These are phyloP conservation scores for Drosophila kikkawai DNA, from an alignment of 1,140 invertebrate genomes.

Conservation along the genomic window DNA sequence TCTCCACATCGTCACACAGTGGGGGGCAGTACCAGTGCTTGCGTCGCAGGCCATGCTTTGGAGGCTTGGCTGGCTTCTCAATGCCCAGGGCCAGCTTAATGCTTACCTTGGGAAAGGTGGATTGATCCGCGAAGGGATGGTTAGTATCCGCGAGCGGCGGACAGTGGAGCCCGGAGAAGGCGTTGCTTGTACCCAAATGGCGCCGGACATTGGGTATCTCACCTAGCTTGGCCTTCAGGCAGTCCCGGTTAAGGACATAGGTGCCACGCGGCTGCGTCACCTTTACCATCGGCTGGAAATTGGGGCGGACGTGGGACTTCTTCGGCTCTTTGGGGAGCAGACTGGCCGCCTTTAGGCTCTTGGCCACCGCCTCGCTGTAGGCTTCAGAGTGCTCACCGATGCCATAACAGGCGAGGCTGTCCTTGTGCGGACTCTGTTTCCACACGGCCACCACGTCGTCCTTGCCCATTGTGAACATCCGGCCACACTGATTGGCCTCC, in stretches of 20 bases:
- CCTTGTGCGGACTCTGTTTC: conserved; percentile 41
- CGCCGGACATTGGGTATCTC: conserved; percentile 53
- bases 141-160: not conserved
- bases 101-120: not conserved
- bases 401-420: conserved; percentile 53
- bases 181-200: conserved; percentile 12
- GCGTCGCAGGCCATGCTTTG: conserved; percentile 1
- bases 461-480: conserved; percentile 16
- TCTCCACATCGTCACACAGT: conserved; percentile 30
- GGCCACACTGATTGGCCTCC: conserved; percentile 22
- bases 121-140: conserved; percentile 24
- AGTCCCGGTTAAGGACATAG: conserved; percentile 36
- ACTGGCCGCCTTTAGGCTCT: conserved; percentile 34
- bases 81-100: conserved; percentile 13
- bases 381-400: not conserved
- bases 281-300: not conserved
- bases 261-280: not conserved
- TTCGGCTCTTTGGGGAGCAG: not conserved
- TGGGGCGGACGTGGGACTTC: not conserved
- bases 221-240: conserved; percentile 27
- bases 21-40: conserved; percentile 36
- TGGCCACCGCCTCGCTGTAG: conserved; percentile 29
- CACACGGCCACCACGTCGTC: conserved; percentile 46
- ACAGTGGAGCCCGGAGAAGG: conserved; percentile 29
- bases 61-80: conserved; percentile 5